phyloP scores from a whole-genome alignment of 35 echinoderm and acorn worm genomes.

The Lytechinus variegatus region DNA sequence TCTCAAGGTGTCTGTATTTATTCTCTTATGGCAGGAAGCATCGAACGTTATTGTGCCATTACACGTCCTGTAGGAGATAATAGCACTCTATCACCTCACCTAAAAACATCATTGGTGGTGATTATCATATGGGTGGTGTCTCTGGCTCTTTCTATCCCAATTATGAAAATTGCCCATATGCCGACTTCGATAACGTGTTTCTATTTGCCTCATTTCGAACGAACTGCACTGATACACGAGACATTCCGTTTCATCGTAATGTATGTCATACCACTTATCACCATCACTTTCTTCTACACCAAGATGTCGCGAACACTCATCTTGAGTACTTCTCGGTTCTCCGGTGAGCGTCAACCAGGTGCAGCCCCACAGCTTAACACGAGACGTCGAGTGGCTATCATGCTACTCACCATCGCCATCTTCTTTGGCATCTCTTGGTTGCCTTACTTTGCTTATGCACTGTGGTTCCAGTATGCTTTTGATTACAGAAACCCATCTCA shows the following conservation, averaged over 20 bases:
- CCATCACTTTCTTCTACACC: constrained; percentile 69
- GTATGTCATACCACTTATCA: constrained; percentile 73
- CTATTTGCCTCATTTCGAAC: constrained; percentile 4
- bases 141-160: constrained; percentile 16
- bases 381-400: constrained; percentile 70
- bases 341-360: constrained; percentile 42
- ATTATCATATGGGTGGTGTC: constrained; percentile 73
- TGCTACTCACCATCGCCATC: constrained; percentile 69
- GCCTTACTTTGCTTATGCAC: constrained; percentile 70
- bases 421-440: constrained; percentile 91
- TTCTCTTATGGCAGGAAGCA: constrained; percentile 78
- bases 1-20: constrained; percentile 77
- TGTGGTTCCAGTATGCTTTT: constrained; percentile 54
- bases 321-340: constrained; percentile 51
- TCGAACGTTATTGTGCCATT: constrained; percentile 74
- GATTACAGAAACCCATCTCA: neutral
- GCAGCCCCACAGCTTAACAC: constrained; percentile 65
- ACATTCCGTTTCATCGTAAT: constrained; percentile 50
- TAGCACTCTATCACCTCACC: constrained; percentile 41
- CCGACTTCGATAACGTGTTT: constrained; percentile 16
- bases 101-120: constrained; percentile 32
- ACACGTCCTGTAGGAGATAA: constrained; percentile 38
- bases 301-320: constrained; percentile 64
- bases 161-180: constrained; percentile 50
- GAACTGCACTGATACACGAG: constrained; percentile 32